phyloP scores from a whole-genome alignment of 2,113 vertebrate species.

The Setophaga kirtlandii region DNA sequence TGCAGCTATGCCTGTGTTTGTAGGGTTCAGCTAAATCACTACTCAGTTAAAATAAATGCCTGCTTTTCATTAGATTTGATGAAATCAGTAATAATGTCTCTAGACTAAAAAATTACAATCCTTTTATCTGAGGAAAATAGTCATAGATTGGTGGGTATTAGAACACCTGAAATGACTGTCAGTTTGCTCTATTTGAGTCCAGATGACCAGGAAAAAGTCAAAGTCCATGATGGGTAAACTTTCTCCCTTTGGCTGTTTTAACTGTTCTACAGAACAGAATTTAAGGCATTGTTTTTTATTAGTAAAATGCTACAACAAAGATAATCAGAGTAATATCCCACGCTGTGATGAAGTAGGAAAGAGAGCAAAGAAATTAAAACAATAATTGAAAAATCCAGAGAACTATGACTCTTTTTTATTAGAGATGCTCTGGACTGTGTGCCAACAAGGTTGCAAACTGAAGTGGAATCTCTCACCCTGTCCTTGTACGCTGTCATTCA shows the following conservation, averaged over 20 bases:
- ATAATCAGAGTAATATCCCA: background rate
- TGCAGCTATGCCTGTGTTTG: background rate
- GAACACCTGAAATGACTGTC: background rate
- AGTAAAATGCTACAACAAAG: background rate
- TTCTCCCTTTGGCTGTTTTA: background rate
- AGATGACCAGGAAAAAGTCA: background rate
- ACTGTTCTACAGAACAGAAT: background rate
- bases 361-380: slow-evolving; percentile 24
- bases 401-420: slow-evolving; percentile 24
- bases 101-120: background rate
- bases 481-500: background rate
- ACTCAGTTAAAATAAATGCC: background rate
- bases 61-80: background rate
- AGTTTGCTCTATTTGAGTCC: background rate
- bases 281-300: background rate
- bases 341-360: slow-evolving; percentile 16
- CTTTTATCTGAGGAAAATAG: background rate
- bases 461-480: background rate
- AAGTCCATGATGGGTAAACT: background rate
- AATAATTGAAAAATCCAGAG: slow-evolving; percentile 26
- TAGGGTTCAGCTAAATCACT: background rate
- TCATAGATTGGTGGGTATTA: background rate
- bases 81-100: background rate
- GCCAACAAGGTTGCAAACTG: background rate
- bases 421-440: background rate